These are phyloP conservation scores for Anabas testudineus DNA, from an alignment of 2,797 vertebrate genomes.

Conservation along the genomic window DNA sequence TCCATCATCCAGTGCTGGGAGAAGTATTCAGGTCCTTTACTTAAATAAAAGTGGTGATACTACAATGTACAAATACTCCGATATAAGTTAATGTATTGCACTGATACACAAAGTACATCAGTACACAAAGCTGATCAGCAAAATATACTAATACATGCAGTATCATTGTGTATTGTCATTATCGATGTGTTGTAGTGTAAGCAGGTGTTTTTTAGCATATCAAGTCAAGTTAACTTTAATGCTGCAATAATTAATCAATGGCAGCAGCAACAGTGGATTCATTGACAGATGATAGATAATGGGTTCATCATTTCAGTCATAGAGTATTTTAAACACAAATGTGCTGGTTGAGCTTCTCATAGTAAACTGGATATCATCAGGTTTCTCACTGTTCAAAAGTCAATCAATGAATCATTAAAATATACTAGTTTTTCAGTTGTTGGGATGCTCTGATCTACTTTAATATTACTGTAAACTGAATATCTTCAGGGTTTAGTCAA, in stretches of 20 bases:
- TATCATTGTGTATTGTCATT: neutral
- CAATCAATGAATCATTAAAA: no score
- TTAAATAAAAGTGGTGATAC: neutral
- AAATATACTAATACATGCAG: neutral
- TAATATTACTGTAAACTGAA: neutral
- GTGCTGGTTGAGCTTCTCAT: neutral
- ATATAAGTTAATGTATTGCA: no score
- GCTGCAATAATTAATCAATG: neutral
- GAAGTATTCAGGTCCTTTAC: no score
- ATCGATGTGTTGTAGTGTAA: neutral
- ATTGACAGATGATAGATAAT: neutral
- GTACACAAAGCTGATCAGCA: neutral
- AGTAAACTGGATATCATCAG: neutral
- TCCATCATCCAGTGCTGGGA: no score
- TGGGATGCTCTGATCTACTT: neutral
- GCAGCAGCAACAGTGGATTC: neutral
- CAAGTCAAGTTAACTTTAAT: neutral
- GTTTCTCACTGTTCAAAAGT: neutral
- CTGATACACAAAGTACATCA: neutral
- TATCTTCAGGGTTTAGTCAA: no score
- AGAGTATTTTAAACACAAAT: neutral
- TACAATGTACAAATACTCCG: neutral
- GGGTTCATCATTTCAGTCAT: neutral
- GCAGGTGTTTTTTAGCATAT: neutral
- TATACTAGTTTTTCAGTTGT: neutral